Percentiles rank a stretch among this genome's conserved stretches.
These are phyloP conservation scores for Entomyzon cyanotis DNA, from an alignment of 2,113 vertebrate species.

Conservation along the genomic window DNA sequence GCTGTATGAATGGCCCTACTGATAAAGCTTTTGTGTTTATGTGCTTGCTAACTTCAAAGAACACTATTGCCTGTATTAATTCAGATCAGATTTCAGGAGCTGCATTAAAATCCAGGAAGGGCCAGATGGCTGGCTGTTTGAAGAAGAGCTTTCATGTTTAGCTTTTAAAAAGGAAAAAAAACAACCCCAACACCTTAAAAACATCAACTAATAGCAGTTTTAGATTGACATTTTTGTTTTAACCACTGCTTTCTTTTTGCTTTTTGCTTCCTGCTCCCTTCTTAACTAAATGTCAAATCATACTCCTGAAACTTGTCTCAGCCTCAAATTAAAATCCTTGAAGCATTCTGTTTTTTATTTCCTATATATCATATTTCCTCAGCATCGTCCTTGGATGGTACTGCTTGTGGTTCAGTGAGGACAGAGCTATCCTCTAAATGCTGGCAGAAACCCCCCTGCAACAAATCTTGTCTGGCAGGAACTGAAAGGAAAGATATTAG, in stretches of 20 bases:
- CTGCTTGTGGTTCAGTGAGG: slow-evolving; percentile 41
- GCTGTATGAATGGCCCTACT: slow-evolving; percentile 41
- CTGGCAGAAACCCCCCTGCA: not conserved
- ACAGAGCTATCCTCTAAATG: not conserved
- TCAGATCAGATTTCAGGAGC: slow-evolving; percentile 57
- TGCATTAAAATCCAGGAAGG: slow-evolving; percentile 39
- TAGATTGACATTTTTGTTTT: not conserved
- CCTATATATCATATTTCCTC: not conserved
- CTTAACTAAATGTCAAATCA: not conserved
- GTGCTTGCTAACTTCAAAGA: slow-evolving; percentile 62
- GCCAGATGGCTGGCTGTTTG: slow-evolving; percentile 60
- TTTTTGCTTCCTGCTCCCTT: not conserved
- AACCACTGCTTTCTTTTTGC: not conserved
- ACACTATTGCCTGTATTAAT: slow-evolving; percentile 38
- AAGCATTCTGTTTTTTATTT: not conserved
- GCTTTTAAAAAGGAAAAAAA: not conserved
- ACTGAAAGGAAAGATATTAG: slow-evolving; percentile 2
- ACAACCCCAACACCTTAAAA: not conserved
- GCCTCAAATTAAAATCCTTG: not conserved
- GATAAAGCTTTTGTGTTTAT: slow-evolving; percentile 62
- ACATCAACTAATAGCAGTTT: not conserved
- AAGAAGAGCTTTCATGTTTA: slow-evolving; percentile 59
- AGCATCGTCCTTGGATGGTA: slow-evolving; percentile 8
- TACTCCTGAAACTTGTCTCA: not conserved
- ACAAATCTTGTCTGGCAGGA: slow-evolving; percentile 37